Conservation (phyloP, 2,888 invertebrate species). For the Peribatodes rhomboidaria region DNA sequence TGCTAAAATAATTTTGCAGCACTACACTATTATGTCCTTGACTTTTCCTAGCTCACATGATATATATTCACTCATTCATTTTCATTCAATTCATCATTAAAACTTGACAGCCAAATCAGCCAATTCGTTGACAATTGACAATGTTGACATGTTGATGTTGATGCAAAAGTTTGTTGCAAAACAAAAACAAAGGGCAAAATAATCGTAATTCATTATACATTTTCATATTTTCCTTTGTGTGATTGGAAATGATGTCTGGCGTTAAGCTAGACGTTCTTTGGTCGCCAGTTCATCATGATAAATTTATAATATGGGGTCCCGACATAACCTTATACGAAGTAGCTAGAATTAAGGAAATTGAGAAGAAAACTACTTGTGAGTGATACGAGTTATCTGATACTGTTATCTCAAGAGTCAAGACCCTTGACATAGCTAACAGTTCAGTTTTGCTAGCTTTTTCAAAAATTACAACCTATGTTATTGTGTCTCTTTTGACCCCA, state of each 20-base stretch:
- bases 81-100: no score
- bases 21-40: no score
- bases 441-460: no score
- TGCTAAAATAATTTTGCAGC: no score
- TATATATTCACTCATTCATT: no score
- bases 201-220: background rate
- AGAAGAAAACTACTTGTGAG: conserved; percentile 79
- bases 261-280: conserved; percentile 93
- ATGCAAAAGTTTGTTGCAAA: conserved; percentile 14
- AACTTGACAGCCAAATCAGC: no score
- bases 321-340: conserved; percentile 96
- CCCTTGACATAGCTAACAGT: background rate
- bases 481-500: background rate
- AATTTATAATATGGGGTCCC: conserved; percentile 96
- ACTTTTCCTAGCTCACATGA: no score
- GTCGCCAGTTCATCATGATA: conserved; percentile 92
- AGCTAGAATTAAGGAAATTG: conserved; percentile 86
- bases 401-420: no score
- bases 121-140: no score
- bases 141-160: no score
- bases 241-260: conserved; percentile 68
- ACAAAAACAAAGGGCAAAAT: conserved; percentile 19
- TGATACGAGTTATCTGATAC: conserved; percentile 35
- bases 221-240: no score
- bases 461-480: background rate